These are phyloP conservation scores for Mythimna lalbum DNA, from an alignment of 2,888 invertebrate species.

Conservation along the genomic window DNA sequence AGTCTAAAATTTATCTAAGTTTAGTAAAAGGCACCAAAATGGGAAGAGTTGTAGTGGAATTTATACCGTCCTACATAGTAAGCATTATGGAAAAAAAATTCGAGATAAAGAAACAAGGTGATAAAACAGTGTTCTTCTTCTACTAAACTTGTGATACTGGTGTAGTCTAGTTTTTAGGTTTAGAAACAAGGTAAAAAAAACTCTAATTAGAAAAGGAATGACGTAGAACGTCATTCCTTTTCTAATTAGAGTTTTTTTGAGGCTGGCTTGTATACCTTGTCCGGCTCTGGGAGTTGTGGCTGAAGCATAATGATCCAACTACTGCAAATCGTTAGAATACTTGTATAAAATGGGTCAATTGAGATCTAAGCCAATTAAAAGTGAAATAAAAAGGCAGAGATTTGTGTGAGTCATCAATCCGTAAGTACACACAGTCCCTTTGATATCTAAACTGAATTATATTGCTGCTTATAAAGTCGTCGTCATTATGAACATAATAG, in stretches of 20 bases:
- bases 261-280: no score
- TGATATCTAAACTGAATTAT: conserved; percentile 22
- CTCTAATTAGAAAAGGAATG: background rate
- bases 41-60: background rate
- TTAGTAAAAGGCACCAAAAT: background rate
- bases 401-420: background rate
- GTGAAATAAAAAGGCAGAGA: background rate
- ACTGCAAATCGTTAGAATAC: background rate
- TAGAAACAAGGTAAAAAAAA: background rate
- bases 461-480: conserved; percentile 29
- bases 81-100: background rate
- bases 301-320: background rate
- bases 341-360: no score
- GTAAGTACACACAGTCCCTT: background rate
- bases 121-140: background rate
- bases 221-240: no score
- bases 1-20: no score
- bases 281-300: no score
- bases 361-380: background rate
- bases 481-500: conserved; percentile 32
- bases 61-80: background rate
- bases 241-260: no score
- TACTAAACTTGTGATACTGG: background rate
- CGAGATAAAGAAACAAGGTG: no score
- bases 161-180: background rate